These are phyloP conservation scores for Varecia variegata DNA, from an alignment of 2,797 vertebrate genomes.

Conservation along the genomic window DNA sequence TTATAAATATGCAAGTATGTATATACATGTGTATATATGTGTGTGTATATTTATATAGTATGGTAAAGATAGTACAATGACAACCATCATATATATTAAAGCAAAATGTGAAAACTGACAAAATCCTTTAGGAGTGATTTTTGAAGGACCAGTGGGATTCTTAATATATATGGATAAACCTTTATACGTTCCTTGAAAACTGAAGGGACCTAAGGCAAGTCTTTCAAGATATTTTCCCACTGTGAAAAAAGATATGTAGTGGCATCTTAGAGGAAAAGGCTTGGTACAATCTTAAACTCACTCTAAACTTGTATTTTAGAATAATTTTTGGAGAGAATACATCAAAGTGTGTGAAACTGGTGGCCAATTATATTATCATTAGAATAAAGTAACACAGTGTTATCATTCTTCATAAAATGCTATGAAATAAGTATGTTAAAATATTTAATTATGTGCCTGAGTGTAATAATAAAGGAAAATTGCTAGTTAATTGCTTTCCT, in stretches of 20 bases:
- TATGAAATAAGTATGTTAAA: slow-evolving; percentile 65
- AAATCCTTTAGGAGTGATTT: not conserved
- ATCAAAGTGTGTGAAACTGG: slow-evolving; percentile 66
- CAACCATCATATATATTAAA: not conserved
- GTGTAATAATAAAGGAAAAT: slow-evolving; percentile 72
- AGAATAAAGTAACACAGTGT: slow-evolving; percentile 27
- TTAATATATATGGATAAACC: not conserved
- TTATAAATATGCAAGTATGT: not conserved
- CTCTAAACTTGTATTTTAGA: slow-evolving; percentile 35
- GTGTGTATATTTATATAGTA: not conserved
- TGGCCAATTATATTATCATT: slow-evolving; percentile 60
- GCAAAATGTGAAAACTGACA: slow-evolving; percentile 2
- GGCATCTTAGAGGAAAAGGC: not conserved
- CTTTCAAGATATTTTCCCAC: not conserved
- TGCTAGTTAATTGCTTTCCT: slow-evolving; percentile 70
- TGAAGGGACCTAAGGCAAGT: not conserved
- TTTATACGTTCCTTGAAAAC: not conserved
- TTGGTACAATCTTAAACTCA: slow-evolving; percentile 11
- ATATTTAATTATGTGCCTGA: slow-evolving; percentile 68
- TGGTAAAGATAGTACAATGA: not conserved
- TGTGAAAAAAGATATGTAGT: not conserved
- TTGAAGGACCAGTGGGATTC: not conserved
- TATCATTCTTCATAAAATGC: slow-evolving; percentile 60
- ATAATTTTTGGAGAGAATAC: slow-evolving; percentile 48
- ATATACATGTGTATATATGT: not conserved